A percentile compares a stretch with the other conserved stretches of the same genome.
phyloP scores from a whole-genome alignment of 2,113 vertebrate species.

The Bostrychus sinensis region DNA sequence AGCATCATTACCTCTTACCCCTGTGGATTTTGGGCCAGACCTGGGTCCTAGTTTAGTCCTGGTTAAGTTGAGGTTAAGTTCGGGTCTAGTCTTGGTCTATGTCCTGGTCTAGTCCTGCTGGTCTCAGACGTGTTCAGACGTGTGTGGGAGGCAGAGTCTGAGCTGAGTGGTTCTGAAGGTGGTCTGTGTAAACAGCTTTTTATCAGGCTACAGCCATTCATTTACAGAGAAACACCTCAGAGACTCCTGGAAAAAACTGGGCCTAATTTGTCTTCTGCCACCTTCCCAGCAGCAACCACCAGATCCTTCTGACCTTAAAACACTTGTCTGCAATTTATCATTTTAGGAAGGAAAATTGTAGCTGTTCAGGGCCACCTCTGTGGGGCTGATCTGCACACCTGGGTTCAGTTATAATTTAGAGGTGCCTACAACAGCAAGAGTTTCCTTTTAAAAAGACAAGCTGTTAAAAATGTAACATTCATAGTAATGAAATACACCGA shows the following conservation, averaged over 20 bases:
- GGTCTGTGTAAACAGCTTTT: slow-evolving; percentile 56
- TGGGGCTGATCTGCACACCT: slow-evolving; percentile 34
- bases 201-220: slow-evolving; percentile 56
- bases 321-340: slow-evolving; percentile 57
- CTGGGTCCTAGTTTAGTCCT: too few relatives aligned
- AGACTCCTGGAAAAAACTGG: slow-evolving; percentile 34
- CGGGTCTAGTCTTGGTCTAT: too few relatives aligned
- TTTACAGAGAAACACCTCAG: slow-evolving; percentile 28
- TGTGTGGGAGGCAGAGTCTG: too few relatives aligned
- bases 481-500: too few relatives aligned
- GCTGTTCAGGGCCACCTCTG: slow-evolving; percentile 30
- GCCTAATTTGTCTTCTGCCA: slow-evolving; percentile 67
- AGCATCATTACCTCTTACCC: too few relatives aligned
- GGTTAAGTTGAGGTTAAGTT: too few relatives aligned
- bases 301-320: slow-evolving; percentile 69
- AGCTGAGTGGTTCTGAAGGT: slow-evolving; percentile 50
- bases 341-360: slow-evolving; percentile 53
- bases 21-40: too few relatives aligned
- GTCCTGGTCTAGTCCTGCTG: too few relatives aligned
- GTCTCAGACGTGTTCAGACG: too few relatives aligned
- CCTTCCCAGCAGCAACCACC: slow-evolving; percentile 40
- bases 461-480: too few relatives aligned
- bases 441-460: too few relatives aligned
- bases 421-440: background rate
- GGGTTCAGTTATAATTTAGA: slow-evolving; percentile 6